phyloP scores from a whole-genome alignment of 2,113 vertebrate genomes.

The Hoplias malabaricus region DNA sequence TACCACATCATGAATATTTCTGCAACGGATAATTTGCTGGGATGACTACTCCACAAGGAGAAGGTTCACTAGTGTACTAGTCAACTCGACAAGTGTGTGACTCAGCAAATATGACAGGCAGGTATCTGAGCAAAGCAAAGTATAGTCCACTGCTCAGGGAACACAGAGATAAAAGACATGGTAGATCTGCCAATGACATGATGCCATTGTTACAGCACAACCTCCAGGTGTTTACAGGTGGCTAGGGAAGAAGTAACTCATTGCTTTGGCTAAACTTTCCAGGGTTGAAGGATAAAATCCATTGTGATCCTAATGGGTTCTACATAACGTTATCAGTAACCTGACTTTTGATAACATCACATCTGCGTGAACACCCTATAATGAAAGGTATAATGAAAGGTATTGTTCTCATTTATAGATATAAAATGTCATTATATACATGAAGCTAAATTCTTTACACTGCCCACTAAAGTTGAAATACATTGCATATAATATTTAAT shows the following conservation, averaged over 20 bases:
- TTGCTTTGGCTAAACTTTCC: constrained; percentile 47
- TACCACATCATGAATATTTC: constrained; percentile 9
- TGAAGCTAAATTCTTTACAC: too few relatives aligned
- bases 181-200: constrained; percentile 40
- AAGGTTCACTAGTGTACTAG: neutral
- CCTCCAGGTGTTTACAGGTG: constrained; percentile 48
- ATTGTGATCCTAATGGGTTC: constrained; percentile 17
- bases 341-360: neutral
- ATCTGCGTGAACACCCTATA: neutral
- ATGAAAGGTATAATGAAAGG: too few relatives aligned
- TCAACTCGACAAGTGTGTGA: neutral
- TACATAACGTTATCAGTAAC: neutral
- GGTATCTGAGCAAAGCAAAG: constrained; percentile 3
- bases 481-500: too few relatives aligned
- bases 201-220: constrained; percentile 61
- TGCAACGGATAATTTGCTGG: neutral
- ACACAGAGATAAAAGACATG: constrained; percentile 7
- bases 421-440: neutral
- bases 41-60: neutral
- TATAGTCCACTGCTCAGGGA: neutral
- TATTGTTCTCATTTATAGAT: neutral
- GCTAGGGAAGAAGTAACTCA: constrained; percentile 59
- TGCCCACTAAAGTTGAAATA: too few relatives aligned
- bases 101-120: neutral
- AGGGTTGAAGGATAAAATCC: constrained; percentile 23